A percentile compares a stretch with the other conserved stretches of the same genome.
These are phyloP conservation scores for Frieseomelitta varia DNA, from an alignment of 1,140 invertebrate genomes.

Conservation along the genomic window DNA sequence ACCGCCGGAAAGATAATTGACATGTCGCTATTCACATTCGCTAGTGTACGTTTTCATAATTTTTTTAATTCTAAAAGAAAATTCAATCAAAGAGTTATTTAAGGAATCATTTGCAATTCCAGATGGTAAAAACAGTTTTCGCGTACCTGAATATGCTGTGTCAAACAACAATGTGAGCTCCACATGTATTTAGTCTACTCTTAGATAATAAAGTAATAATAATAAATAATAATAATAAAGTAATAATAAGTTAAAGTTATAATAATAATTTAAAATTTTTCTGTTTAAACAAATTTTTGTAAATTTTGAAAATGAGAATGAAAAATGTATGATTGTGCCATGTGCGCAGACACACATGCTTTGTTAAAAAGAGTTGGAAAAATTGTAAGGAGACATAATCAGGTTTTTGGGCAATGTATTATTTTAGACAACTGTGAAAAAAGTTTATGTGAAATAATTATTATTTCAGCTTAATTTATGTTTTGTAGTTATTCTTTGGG, in stretches of 20 bases:
- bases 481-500: neutral
- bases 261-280: too few relatives aligned
- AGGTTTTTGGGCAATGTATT: neutral
- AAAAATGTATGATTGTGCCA: too few relatives aligned
- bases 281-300: too few relatives aligned
- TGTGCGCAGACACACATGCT: too few relatives aligned
- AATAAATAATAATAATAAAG: too few relatives aligned
- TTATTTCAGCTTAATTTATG: neutral
- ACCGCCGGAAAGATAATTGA: constrained; percentile 66
- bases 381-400: neutral
- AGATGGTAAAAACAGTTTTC: constrained; percentile 55
- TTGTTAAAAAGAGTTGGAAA: neutral
- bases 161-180: neutral
- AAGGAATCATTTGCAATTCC: neutral
- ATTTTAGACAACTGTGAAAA: neutral
- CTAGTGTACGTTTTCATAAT: constrained; percentile 57
- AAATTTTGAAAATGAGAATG: too few relatives aligned
- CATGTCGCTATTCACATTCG: constrained; percentile 66
- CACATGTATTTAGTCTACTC: neutral
- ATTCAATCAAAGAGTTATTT: neutral
- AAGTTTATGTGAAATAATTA: neutral
- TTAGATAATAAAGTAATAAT: too few relatives aligned
- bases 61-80: neutral
- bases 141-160: constrained; percentile 51
- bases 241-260: too few relatives aligned